phyloP scores from a whole-genome alignment of 2,888 invertebrate species.

The Drosophila dives region DNA sequence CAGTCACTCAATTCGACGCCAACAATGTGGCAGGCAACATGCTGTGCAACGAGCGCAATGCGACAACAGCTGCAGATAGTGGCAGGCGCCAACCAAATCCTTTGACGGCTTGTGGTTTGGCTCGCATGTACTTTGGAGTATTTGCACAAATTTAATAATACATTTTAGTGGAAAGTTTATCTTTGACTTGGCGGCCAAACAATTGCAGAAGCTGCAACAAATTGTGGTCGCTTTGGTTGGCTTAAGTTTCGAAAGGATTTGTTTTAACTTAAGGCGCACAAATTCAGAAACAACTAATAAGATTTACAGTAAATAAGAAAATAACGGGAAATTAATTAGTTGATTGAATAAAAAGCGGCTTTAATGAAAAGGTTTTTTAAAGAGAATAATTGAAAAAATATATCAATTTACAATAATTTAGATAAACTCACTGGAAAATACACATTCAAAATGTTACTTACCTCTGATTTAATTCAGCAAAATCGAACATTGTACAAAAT shows the following conservation, averaged over 20 bases:
- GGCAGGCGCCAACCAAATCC: slow-evolving; percentile 47
- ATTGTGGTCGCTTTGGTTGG: slow-evolving; percentile 39
- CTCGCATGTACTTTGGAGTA: slow-evolving; percentile 38
- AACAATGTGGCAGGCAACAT: slow-evolving; percentile 19
- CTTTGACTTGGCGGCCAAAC: slow-evolving; percentile 48
- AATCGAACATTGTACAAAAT: background rate
- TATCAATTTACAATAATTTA: background rate
- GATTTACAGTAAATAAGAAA: background rate
- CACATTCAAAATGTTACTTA: background rate
- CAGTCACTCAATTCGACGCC: slow-evolving; percentile 36
- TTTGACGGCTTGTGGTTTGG: slow-evolving; percentile 24
- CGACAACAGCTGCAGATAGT: slow-evolving; percentile 28
- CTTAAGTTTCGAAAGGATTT: slow-evolving; percentile 29
- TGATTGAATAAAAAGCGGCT: background rate
- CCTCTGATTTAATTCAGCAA: background rate
- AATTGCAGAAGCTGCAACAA: slow-evolving; percentile 12
- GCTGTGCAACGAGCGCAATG: slow-evolving; percentile 58
- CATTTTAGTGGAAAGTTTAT: slow-evolving; percentile 74
- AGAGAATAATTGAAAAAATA: background rate
- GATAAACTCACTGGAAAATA: background rate
- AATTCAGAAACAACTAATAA: slow-evolving; percentile 19
- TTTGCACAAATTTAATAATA: slow-evolving; percentile 75
- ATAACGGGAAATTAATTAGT: background rate
- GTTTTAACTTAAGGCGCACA: slow-evolving; percentile 25
- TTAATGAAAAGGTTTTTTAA: background rate